phyloP scores from a whole-genome alignment of 2,797 vertebrate species.

The Enoplosus armatus region DNA sequence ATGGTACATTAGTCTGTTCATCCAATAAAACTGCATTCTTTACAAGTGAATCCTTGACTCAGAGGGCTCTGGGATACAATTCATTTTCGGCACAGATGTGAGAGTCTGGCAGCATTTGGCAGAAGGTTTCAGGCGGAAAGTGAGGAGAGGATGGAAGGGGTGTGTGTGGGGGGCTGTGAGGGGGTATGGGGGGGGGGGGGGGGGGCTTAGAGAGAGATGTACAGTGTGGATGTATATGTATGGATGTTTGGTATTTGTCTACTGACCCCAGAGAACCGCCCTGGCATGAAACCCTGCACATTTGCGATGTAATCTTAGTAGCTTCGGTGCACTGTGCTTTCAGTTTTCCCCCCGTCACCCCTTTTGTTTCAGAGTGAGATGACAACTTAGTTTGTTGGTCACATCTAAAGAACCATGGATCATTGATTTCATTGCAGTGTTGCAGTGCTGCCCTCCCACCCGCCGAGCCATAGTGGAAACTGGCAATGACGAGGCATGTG shows the following conservation, averaged over 20 bases:
- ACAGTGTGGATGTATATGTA: constrained; percentile 49
- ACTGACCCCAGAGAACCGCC: constrained; percentile 63
- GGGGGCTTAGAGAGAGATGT: constrained; percentile 41
- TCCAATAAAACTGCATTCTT: constrained; percentile 94
- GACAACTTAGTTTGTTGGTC: constrained; percentile 85
- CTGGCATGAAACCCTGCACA: constrained; percentile 54
- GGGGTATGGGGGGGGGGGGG: background rate
- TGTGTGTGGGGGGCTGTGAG: too few relatives aligned
- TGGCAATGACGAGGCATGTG: constrained; percentile 84
- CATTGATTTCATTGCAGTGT: constrained; percentile 83
- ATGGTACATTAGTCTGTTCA: constrained; percentile 99
- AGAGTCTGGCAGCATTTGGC: constrained; percentile 81
- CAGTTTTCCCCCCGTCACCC: constrained; percentile 62
- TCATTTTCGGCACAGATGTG: constrained; percentile 90
- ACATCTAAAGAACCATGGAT: constrained; percentile 82
- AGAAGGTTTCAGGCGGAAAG: constrained; percentile 71
- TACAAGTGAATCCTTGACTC: constrained; percentile 89
- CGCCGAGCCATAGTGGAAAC: constrained; percentile 86
- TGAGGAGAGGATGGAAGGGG: constrained; percentile 36
- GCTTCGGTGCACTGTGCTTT: constrained; percentile 52
- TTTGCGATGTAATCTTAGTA: constrained; percentile 49
- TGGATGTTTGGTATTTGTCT: constrained; percentile 46
- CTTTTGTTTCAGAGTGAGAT: constrained; percentile 76
- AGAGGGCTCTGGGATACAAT: constrained; percentile 88
- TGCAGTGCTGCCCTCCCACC: constrained; percentile 81